A percentile compares a stretch with the other conserved stretches of the same genome.
Conservation (phyloP, 2,113 vertebrate genomes). For the Syngnathoides biaculeatus region DNA sequence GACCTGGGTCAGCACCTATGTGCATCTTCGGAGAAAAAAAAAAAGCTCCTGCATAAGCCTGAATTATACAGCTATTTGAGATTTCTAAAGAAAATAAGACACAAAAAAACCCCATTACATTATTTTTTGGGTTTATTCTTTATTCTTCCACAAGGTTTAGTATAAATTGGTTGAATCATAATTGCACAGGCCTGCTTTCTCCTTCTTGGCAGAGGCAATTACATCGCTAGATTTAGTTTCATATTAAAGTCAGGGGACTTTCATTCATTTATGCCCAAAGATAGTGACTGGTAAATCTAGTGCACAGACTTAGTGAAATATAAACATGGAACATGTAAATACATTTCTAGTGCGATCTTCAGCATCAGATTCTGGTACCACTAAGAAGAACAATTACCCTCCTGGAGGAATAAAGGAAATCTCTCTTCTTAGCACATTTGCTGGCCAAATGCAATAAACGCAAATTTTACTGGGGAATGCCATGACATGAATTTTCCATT, state of each 20-base stretch:
- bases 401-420: constrained; percentile 15
- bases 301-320: background rate
- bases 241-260: background rate
- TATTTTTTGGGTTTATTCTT: background rate
- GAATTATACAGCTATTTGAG: background rate
- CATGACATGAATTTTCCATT: constrained; percentile 20
- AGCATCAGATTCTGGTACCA: constrained; percentile 14
- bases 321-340: background rate
- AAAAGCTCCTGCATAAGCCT: background rate
- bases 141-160: background rate
- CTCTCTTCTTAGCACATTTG: too few relatives aligned
- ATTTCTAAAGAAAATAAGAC: background rate
- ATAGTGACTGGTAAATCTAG: background rate
- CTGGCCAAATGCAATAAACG: constrained; percentile 7
- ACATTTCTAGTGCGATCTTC: constrained; percentile 1
- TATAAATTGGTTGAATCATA: background rate
- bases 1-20: background rate
- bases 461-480: constrained; percentile 4
- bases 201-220: background rate
- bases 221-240: background rate
- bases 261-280: background rate
- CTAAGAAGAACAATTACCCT: constrained; percentile 9
- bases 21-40: background rate
- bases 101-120: background rate
- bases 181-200: background rate